phyloP scores from a whole-genome alignment of 2,797 vertebrate genomes.

The Chelidonichthys spinosus region DNA sequence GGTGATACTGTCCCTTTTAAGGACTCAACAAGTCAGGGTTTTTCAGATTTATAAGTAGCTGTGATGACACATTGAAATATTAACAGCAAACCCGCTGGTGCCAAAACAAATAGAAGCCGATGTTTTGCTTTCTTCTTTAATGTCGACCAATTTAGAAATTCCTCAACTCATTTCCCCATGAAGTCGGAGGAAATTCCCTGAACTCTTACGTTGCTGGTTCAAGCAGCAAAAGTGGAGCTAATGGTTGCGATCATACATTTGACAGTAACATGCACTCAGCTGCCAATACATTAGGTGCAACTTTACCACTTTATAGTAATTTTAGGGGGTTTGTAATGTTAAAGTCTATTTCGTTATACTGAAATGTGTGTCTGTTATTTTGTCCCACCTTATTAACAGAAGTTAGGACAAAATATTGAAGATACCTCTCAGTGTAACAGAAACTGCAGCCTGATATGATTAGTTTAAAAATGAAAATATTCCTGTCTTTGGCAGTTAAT shows the following conservation, averaged over 20 bases:
- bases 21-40: slow-evolving; percentile 3
- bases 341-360: not conserved
- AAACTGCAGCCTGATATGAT: no score
- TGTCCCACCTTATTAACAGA: not conserved
- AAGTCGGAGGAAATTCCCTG: slow-evolving; percentile 52
- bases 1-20: not conserved
- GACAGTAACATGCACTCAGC: slow-evolving; percentile 2
- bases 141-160: slow-evolving; percentile 55
- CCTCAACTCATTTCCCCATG: slow-evolving; percentile 36
- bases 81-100: slow-evolving; percentile 11
- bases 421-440: no score
- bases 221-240: slow-evolving; percentile 7
- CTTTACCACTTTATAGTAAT: no score
- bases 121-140: slow-evolving; percentile 46
- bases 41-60: slow-evolving; percentile 32
- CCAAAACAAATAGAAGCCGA: slow-evolving; percentile 38
- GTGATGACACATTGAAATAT: slow-evolving; percentile 46
- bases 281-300: not conserved
- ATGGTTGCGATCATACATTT: slow-evolving; percentile 3
- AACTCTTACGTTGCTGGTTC: slow-evolving; percentile 10
- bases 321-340: not conserved
- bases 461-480: no score
- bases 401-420: no score
- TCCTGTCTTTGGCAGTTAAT: no score
- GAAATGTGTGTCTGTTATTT: not conserved